Conservation (phyloP, 2,888 invertebrate genomes). For the Phortica okadai region DNA sequence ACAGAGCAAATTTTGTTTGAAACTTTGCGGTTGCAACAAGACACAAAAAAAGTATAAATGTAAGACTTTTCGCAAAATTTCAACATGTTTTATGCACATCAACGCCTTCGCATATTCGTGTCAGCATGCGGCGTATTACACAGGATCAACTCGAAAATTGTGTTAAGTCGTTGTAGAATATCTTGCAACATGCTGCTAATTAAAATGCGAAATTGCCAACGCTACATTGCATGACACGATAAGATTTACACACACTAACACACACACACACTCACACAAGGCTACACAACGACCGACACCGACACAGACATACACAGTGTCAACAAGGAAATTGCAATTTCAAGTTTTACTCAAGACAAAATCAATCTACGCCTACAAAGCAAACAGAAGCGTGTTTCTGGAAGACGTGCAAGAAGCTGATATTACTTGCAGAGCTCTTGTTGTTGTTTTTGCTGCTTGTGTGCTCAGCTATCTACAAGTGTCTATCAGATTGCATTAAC, state of each 20-base stretch:
- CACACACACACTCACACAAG: constrained; percentile 23
- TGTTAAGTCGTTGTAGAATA: constrained; percentile 51
- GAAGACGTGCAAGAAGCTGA: neutral
- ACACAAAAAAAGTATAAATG: neutral
- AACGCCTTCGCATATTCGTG: constrained; percentile 34
- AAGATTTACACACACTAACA: constrained; percentile 48
- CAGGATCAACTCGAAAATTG: constrained; percentile 47
- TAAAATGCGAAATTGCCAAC: constrained; percentile 62
- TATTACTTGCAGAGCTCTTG: neutral
- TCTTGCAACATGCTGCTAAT: constrained; percentile 50
- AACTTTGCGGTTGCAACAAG: neutral
- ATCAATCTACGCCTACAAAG: constrained; percentile 17
- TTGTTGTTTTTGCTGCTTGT: neutral
- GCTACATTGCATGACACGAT: constrained; percentile 16
- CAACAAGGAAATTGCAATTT: constrained; percentile 28
- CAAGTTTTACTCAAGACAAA: neutral
- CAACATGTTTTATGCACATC: constrained; percentile 17
- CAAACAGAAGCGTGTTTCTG: constrained; percentile 3
- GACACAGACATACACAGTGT: constrained; percentile 5
- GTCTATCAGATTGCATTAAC: constrained; percentile 10
- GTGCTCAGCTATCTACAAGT: constrained; percentile 1
- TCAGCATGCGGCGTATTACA: constrained; percentile 32
- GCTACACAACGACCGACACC: neutral
- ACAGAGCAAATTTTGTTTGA: neutral
- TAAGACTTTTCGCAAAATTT: neutral